Base-by-base conservation (phyloP, 2,113 vertebrate genomes). In the Neogobius melanostomus region DNA sequence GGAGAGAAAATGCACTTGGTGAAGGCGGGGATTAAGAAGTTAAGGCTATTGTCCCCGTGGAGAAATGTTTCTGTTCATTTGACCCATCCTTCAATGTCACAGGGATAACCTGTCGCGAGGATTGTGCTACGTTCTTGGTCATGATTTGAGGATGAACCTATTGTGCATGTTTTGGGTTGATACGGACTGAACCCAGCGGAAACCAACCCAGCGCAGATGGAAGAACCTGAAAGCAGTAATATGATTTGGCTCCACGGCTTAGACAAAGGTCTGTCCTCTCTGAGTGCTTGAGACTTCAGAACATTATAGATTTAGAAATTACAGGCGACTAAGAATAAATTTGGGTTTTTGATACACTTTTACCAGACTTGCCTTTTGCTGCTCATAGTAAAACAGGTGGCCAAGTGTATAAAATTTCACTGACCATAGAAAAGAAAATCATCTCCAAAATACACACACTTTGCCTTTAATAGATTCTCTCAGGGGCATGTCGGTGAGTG, bases 401-500 rank as follows among this genome's bases (percentile, higher is more conserved):
- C 17, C 21, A 14, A 14, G 52, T 54, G 52, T 21, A 8, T 10
- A 28, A 28, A 63, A 63, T n/a, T 6, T 16, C 60, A 63, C 7
- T 21, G 45, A 64, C 11, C 16, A 46, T 11, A 16, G 10, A 45
- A 7, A 11, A 17, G 9, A 47, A 63, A 45, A 9, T 8, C 62
- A 45, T 0, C 6, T 43, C 68, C 6, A 78, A 28, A 50, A 48
- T 5, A 64, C 3, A 42, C 42, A 45, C 42, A 68, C 46, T 36
- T 36, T 64, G 56, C 60, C 43, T 64, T 54, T 72, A 71, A 76
- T 80, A 76, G 68, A 71, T 74, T 11, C 28, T 50, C 48, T 66
- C 64, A 43, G 17, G 49, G 12, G 64, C 49, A 15, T 5, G 28
- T 36, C 45, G 15, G 21, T 69, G 77, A 81, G 75, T 75, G 73